Evolutionary conservation across 1,140 invertebrate species (phyloP).

Genomic region (Condylostylus longicornis): DNA sequence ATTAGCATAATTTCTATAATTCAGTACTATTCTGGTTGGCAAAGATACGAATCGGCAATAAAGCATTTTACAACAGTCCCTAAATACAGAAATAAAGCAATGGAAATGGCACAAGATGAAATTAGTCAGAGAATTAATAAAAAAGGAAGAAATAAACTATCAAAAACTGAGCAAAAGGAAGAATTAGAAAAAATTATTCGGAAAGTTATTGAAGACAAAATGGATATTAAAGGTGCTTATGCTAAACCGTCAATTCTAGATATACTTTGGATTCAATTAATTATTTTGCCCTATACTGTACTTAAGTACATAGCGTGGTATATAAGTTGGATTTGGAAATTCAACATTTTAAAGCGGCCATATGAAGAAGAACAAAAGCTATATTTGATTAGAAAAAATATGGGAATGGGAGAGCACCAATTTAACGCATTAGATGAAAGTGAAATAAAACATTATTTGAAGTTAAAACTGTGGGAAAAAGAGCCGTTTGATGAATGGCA

Average conservation of each 20-base stretch:
- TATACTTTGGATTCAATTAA: conserved; percentile 67
- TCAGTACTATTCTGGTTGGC: conserved; percentile 63
- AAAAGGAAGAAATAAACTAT: conserved; percentile 36
- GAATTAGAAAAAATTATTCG: conserved; percentile 57
- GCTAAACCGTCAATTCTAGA: conserved; percentile 61
- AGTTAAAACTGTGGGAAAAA: conserved; percentile 64
- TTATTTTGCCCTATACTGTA: conserved; percentile 60
- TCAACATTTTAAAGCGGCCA: conserved; percentile 53
- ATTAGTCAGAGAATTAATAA: conserved; percentile 39
- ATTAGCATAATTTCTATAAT: conserved; percentile 72
- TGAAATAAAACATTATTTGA: conserved; percentile 56
- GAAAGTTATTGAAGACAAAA: conserved; percentile 72
- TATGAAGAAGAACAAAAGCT: conserved; percentile 70
- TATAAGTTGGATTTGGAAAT: conserved; percentile 63
- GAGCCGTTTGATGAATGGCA: conserved; percentile 69
- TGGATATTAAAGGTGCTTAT: conserved; percentile 82
- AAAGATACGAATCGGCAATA: conserved; percentile 67
- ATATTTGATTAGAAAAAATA: conserved; percentile 63
- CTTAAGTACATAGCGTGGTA: conserved; percentile 57
- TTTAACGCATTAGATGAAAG: conserved; percentile 56
- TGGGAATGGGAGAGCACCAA: conserved; percentile 53
- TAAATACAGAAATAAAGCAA: conserved; percentile 70
- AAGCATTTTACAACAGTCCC: conserved; percentile 73
- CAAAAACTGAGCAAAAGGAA: conserved; percentile 58
- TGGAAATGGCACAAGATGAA: conserved; percentile 66